phyloP scores from a whole-genome alignment of 2,113 vertebrate species.

The Corvus moneduloides region DNA sequence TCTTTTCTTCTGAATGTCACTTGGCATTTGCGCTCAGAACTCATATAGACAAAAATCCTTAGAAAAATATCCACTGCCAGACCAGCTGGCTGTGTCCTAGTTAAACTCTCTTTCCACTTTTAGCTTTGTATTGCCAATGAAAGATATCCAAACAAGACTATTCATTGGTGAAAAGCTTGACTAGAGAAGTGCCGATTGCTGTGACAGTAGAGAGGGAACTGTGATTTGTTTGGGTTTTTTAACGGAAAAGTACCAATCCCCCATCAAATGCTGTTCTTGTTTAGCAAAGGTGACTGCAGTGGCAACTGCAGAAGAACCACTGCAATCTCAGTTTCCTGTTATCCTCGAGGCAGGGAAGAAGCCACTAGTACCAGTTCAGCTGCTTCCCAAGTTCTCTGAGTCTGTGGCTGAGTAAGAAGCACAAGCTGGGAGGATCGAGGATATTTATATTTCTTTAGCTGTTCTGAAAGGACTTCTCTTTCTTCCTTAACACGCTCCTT shows the following conservation, averaged over 20 bases:
- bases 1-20: constrained; percentile 31
- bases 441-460: constrained; percentile 25
- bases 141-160: background rate
- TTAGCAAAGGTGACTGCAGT: background rate
- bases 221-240: background rate
- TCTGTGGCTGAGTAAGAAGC: background rate
- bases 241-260: background rate
- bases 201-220: background rate
- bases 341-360: background rate
- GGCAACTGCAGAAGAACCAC: background rate
- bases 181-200: background rate
- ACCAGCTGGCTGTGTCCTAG: background rate
- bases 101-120: constrained; percentile 33
- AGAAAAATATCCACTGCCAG: constrained; percentile 35
- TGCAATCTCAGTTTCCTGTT: background rate
- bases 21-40: background rate
- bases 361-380: background rate
- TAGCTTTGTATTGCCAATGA: background rate
- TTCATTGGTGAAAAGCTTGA: background rate
- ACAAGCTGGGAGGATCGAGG: background rate
- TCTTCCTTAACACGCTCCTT: background rate
- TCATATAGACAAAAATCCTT: constrained; percentile 47
- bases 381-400: background rate
- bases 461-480: background rate
- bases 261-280: background rate